These are phyloP conservation scores for Leguminivora glycinivorella DNA, from an alignment of 1,140 invertebrate species.

Conservation along the genomic window DNA sequence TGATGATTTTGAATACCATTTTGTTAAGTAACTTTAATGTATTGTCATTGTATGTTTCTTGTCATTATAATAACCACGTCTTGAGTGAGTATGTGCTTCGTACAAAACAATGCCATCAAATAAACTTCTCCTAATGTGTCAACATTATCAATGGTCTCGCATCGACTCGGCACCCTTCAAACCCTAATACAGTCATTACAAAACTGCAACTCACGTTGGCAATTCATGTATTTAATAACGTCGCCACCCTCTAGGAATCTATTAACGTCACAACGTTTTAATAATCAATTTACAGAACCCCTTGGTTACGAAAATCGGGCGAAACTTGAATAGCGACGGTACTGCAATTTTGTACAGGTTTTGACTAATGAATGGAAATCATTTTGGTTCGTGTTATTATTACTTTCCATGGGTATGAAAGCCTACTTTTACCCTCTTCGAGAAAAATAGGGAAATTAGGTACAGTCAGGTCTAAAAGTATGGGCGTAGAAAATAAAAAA, in stretches of 20 bases:
- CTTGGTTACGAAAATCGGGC: slow-evolving; percentile 49
- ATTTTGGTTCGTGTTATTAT: background rate
- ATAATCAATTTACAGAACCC: slow-evolving; percentile 66
- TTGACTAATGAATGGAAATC: background rate
- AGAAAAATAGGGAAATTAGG: too few species aligned
- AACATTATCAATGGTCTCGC: background rate
- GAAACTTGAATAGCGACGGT: background rate
- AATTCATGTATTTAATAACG: slow-evolving; percentile 72
- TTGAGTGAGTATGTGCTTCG: background rate
- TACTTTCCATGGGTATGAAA: background rate
- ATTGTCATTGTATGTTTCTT: too few species aligned
- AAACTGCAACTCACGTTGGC: slow-evolving; percentile 69
- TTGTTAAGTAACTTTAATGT: too few species aligned
- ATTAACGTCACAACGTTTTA: slow-evolving; percentile 68
- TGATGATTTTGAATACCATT: too few species aligned
- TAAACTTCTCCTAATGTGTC: slow-evolving; percentile 5
- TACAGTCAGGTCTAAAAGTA: too few species aligned
- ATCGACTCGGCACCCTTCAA: slow-evolving; percentile 1
- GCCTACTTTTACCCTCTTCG: background rate
- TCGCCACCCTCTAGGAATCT: slow-evolving; percentile 63
- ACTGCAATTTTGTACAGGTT: background rate
- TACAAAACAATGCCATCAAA: background rate
- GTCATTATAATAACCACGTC: too few species aligned
- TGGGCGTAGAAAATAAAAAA: too few species aligned
- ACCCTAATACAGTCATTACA: slow-evolving; percentile 43